A percentile compares a stretch with the other conserved stretches of the same genome.
Evolutionary conservation across 2,113 vertebrate species (phyloP).

Genomic region (Chlamydotis undulata): DNA sequence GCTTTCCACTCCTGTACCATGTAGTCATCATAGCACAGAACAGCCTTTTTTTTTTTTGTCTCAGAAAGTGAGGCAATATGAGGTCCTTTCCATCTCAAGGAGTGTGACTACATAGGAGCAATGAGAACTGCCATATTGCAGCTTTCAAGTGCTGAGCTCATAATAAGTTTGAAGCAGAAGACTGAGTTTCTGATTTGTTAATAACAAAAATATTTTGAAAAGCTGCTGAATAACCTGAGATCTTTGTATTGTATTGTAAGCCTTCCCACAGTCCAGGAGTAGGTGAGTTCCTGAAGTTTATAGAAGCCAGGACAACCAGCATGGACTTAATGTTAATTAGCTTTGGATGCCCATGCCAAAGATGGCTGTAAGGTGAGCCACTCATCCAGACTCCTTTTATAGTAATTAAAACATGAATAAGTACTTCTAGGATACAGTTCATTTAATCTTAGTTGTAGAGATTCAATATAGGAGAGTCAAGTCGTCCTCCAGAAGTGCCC

Average conservation of each 20-base stretch:
- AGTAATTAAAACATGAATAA: not conserved
- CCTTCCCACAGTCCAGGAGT: not conserved
- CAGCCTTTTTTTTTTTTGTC: not conserved
- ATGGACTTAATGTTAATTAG: not conserved
- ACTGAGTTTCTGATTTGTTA: not conserved
- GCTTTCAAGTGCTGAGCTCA: not conserved
- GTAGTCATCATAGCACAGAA: not conserved
- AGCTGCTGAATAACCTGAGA: not conserved
- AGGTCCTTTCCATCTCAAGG: not conserved
- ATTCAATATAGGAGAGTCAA: not conserved
- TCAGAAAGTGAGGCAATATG: not conserved
- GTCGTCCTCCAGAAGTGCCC: not conserved
- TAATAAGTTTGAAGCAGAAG: not conserved
- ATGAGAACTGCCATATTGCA: not conserved
- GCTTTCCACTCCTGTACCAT: not conserved
- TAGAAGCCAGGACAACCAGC: not conserved
- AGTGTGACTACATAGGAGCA: not conserved
- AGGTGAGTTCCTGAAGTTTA: not conserved
- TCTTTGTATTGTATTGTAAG: not conserved
- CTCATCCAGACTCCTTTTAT: not conserved
- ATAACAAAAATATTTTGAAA: not conserved
- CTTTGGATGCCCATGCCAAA: not conserved
- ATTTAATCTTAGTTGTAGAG: not conserved
- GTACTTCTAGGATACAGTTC: not conserved
- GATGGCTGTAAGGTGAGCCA: not conserved